Conservation (phyloP, 2,888 invertebrate genomes). For the Leucophenga montana region DNA sequence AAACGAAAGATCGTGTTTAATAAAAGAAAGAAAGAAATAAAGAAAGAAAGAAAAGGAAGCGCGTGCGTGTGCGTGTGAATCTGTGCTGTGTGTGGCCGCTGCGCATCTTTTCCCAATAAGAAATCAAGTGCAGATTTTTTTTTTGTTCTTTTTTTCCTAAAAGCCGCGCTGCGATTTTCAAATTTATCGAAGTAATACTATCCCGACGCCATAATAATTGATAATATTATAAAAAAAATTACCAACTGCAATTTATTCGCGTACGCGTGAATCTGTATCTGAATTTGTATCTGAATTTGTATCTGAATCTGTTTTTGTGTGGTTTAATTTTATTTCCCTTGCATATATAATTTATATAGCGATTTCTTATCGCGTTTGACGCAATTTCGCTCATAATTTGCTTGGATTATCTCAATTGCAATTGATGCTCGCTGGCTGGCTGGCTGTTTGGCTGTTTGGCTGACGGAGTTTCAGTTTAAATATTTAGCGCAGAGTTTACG, state of each 20-base stretch:
- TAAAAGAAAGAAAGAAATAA: neutral
- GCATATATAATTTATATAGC: conserved; percentile 25
- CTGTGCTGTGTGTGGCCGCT: neutral
- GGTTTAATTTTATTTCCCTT: neutral
- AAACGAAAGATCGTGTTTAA: neutral
- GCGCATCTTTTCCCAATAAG: neutral
- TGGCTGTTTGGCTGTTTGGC: no score
- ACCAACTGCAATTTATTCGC: neutral
- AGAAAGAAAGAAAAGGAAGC: neutral
- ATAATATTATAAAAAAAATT: neutral
- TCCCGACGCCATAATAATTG: neutral
- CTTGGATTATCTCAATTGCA: conserved; percentile 30
- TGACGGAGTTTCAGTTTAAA: neutral
- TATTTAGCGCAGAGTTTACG: neutral
- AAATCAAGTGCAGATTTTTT: conserved; percentile 24
- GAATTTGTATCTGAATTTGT: neutral
- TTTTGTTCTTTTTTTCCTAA: no score
- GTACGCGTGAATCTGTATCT: neutral
- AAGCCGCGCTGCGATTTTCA: no score
- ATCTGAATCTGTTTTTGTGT: neutral
- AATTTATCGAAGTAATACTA: no score
- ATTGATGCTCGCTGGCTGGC: conserved; percentile 2
- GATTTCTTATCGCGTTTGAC: conserved; percentile 23
- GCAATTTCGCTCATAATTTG: conserved; percentile 30
- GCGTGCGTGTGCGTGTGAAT: neutral